Conservation (phyloP, 2,797 vertebrate species). For the Pristis pectinata region DNA sequence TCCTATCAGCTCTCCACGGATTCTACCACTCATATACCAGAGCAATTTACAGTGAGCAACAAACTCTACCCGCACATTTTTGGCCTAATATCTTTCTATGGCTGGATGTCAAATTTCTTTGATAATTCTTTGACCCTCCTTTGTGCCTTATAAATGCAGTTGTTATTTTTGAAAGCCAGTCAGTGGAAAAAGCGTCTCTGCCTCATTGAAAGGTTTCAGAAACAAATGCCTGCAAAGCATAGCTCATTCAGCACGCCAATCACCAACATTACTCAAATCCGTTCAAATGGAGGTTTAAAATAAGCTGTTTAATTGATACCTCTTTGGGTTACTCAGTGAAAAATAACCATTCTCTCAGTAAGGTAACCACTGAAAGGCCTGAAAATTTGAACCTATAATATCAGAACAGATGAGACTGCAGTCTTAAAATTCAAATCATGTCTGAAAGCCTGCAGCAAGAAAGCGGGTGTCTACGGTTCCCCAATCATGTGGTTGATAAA, state of each 20-base stretch:
- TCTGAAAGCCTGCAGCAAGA: slow-evolving; percentile 23
- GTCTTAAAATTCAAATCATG: background rate
- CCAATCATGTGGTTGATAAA: slow-evolving; percentile 44
- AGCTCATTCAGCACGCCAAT: background rate
- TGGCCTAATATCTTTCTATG: no score
- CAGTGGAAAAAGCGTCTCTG: background rate
- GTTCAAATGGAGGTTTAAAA: background rate
- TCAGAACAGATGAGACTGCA: background rate
- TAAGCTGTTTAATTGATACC: background rate
- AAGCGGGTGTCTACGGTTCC: background rate
- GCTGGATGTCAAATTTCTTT: no score
- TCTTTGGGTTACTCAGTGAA: background rate
- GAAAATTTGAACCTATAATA: background rate
- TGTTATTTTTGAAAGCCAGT: background rate
- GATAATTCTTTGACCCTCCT: no score
- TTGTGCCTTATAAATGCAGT: no score
- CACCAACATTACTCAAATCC: slow-evolving; percentile 3
- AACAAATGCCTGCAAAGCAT: background rate
- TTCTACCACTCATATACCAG: no score
- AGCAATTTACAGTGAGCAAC: no score
- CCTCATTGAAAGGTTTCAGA: background rate
- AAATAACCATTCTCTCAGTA: background rate
- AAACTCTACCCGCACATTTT: no score
- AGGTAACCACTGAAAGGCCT: background rate
- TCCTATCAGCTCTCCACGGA: no score